Percentiles rank a stretch among this genome's conserved stretches.
Conservation (phyloP, 2,888 invertebrate species). For the Entomobrya multifasciata region DNA sequence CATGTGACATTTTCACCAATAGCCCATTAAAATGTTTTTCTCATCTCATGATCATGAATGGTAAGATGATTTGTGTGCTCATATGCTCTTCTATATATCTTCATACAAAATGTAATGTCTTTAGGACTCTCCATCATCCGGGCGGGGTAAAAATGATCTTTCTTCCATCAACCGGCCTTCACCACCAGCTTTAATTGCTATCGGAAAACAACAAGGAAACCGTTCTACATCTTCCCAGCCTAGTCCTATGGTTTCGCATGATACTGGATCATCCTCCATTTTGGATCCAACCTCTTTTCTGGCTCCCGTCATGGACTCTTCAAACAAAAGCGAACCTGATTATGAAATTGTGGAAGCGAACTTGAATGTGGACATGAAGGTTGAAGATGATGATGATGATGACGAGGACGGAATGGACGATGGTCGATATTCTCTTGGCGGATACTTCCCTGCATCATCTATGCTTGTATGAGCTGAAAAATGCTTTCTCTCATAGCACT, state of each 20-base stretch:
- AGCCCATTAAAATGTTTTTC: too few relatives aligned
- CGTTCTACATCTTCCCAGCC: constrained; percentile 73
- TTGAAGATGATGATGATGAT: constrained; percentile 79
- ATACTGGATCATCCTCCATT: constrained; percentile 67
- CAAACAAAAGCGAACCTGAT: constrained; percentile 76
- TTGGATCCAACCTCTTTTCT: constrained; percentile 76
- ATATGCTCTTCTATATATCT: not conserved
- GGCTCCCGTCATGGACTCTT: constrained; percentile 77
- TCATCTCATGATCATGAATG: too few relatives aligned
- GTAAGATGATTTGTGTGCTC: too few relatives aligned
- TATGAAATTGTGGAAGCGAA: constrained; percentile 77
- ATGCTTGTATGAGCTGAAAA: constrained; percentile 75
- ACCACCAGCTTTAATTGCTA: constrained; percentile 78
- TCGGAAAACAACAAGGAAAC: constrained; percentile 73
- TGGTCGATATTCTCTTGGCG: constrained; percentile 78
- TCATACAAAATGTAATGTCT: not conserved
- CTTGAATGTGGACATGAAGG: constrained; percentile 77
- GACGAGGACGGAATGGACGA: constrained; percentile 79
- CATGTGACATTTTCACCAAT: too few relatives aligned
- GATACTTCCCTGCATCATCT: constrained; percentile 78
- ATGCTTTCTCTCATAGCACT: not conserved
- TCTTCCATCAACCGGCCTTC: constrained; percentile 78
- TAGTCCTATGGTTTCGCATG: constrained; percentile 79
- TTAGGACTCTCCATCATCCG: constrained; percentile 61
- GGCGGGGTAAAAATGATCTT: constrained; percentile 59